These are phyloP conservation scores for Stenurella melanura DNA, from an alignment of 2,888 invertebrate genomes.

Conservation along the genomic window DNA sequence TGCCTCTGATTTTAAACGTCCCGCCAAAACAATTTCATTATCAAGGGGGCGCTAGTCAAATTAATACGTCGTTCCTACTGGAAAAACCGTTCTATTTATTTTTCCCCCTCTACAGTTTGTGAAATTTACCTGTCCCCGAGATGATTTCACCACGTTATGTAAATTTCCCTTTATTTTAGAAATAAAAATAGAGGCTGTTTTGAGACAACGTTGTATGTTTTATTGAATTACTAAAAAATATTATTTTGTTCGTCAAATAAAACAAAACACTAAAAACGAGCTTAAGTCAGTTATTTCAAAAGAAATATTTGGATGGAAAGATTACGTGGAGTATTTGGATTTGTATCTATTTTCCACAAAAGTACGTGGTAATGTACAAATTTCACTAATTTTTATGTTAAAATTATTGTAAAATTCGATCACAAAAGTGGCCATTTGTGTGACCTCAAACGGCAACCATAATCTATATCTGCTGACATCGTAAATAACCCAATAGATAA, in stretches of 20 bases:
- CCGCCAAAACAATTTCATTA: constrained; percentile 24
- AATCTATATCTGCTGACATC: constrained; percentile 57
- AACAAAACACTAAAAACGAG: constrained; percentile 42
- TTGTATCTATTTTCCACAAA: constrained; percentile 27
- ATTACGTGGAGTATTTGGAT: constrained; percentile 15
- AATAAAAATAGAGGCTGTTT: constrained; percentile 19
- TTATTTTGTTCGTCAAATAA: constrained; percentile 25
- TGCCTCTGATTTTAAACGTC: not conserved
- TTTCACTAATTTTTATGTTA: constrained; percentile 23
- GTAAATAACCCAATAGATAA: constrained; percentile 40
- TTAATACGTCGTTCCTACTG: constrained; percentile 10
- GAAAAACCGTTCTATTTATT: constrained; percentile 33
- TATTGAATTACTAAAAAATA: constrained; percentile 16
- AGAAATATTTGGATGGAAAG: constrained; percentile 34
- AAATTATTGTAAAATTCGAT: constrained; percentile 29
- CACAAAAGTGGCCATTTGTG: constrained; percentile 44
- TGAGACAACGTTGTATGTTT: constrained; percentile 12
- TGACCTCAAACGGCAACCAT: constrained; percentile 56
- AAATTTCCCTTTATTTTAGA: constrained; percentile 29
- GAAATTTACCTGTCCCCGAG: constrained; percentile 26
- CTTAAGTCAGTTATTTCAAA: constrained; percentile 39
- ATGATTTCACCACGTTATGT: constrained; percentile 46
- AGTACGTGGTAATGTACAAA: constrained; percentile 37
- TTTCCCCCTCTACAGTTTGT: constrained; percentile 30
- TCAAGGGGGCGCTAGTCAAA: constrained; percentile 25